Conservation (phyloP, 2,888 invertebrate species). For the Lucinisca nassula region DNA sequence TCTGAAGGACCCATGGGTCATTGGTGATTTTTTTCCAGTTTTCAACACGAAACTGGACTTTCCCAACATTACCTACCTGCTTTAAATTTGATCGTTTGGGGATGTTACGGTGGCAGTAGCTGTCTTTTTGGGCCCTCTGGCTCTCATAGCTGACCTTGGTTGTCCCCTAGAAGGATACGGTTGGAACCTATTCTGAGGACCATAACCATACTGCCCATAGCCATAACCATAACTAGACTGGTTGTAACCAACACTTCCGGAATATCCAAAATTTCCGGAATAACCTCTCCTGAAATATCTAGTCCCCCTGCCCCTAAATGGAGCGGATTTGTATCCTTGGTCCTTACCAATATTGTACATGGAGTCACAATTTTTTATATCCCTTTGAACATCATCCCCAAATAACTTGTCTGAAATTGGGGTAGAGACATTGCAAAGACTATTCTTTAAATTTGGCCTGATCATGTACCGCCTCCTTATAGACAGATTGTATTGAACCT, state of each 20-base stretch:
- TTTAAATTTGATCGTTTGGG: too few species aligned
- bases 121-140: background rate
- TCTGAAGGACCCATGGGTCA: background rate
- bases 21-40: background rate
- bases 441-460: background rate
- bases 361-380: constrained; percentile 13
- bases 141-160: too few species aligned
- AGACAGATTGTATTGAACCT: background rate
- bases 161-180: too few species aligned
- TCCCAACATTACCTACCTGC: background rate
- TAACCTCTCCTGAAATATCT: too few species aligned
- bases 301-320: too few species aligned
- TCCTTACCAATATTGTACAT: background rate
- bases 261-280: too few species aligned
- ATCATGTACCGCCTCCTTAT: constrained; percentile 4
- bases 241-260: too few species aligned
- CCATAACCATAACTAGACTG: too few species aligned
- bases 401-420: constrained; percentile 19
- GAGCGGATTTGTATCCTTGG: too few species aligned
- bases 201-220: too few species aligned
- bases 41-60: background rate
- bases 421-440: background rate
- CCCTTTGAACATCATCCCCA: constrained; percentile 14
- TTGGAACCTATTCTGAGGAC: too few species aligned
- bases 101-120: background rate